Evolutionary conservation across 2,113 vertebrate species (phyloP).

Genomic region (Platichthys flesus): DNA sequence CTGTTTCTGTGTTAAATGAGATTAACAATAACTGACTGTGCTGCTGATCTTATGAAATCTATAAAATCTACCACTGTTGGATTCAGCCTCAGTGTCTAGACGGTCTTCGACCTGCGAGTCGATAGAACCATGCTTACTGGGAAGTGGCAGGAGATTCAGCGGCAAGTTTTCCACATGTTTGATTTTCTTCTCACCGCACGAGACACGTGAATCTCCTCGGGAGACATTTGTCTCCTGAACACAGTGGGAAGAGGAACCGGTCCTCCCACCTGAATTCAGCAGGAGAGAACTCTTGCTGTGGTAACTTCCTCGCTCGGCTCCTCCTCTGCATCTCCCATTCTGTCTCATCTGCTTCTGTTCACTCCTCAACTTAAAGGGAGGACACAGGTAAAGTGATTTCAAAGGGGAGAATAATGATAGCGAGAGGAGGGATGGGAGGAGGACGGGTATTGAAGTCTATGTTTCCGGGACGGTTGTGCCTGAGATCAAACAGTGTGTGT

Average conservation of each 20-base stretch:
- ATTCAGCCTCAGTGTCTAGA: neutral
- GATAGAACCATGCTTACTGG: neutral
- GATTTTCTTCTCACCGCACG: constrained; percentile 4
- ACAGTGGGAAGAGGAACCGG: constrained; percentile 5
- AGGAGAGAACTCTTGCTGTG: constrained; percentile 31
- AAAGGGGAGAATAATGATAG: constrained; percentile 50
- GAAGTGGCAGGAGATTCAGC: constrained; percentile 10
- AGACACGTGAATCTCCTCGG: constrained; percentile 17
- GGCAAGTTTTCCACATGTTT: neutral
- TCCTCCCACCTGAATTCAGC: constrained; percentile 12
- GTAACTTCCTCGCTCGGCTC: constrained; percentile 32
- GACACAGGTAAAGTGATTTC: constrained; percentile 69
- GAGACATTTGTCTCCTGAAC: constrained; percentile 24
- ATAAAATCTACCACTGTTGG: neutral
- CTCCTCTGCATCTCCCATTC: constrained; percentile 56
- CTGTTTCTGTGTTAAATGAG: too few relatives aligned
- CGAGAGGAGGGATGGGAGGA: constrained; percentile 13
- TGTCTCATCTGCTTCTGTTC: constrained; percentile 56
- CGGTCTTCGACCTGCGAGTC: neutral
- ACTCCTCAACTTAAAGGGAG: constrained; percentile 46
- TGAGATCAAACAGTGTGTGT: constrained; percentile 61
- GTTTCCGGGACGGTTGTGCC: constrained; percentile 24
- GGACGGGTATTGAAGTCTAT: constrained; percentile 27
- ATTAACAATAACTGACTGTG: too few relatives aligned
- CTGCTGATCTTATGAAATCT: too few relatives aligned